phyloP scores from a whole-genome alignment of 2,797 vertebrate genomes.

The Nothura maculosa region DNA sequence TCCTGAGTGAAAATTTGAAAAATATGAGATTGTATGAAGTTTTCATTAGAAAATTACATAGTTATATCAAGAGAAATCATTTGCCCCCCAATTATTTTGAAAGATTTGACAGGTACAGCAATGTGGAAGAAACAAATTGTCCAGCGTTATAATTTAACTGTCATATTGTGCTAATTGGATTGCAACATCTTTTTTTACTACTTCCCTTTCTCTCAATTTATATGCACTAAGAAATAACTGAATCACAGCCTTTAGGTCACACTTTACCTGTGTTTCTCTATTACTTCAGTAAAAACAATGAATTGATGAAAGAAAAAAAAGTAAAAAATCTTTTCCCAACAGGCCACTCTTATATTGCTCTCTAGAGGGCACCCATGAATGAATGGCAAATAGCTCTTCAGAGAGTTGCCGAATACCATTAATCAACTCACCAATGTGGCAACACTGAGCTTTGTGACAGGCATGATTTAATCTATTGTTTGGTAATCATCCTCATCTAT shows the following conservation, averaged over 20 bases:
- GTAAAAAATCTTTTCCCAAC: conserved; percentile 12
- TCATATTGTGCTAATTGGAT: not conserved
- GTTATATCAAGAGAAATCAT: not conserved
- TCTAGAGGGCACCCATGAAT: conserved; percentile 48
- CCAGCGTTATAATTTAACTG: not conserved
- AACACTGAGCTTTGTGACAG: conserved; percentile 14
- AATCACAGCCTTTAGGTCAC: not conserved
- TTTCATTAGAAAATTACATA: not conserved
- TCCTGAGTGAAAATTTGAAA: not conserved
- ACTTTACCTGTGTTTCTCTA: not conserved
- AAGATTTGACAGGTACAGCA: not conserved
- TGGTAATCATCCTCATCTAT: conserved; percentile 59
- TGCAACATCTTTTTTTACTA: not conserved
- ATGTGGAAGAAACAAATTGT: not conserved
- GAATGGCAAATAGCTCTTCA: conserved; percentile 49
- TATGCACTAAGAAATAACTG: not conserved
- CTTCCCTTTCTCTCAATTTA: not conserved
- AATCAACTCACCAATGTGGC: conserved; percentile 38
- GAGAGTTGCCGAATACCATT: conserved; percentile 51
- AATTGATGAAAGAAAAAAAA: not conserved
- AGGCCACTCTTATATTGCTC: conserved; percentile 1
- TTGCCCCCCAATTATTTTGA: not conserved
- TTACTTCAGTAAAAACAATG: not conserved
- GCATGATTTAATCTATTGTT: conserved; percentile 66
- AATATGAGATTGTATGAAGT: not conserved